phyloP scores from a whole-genome alignment of 2,797 vertebrate species.

The Myotis myotis region DNA sequence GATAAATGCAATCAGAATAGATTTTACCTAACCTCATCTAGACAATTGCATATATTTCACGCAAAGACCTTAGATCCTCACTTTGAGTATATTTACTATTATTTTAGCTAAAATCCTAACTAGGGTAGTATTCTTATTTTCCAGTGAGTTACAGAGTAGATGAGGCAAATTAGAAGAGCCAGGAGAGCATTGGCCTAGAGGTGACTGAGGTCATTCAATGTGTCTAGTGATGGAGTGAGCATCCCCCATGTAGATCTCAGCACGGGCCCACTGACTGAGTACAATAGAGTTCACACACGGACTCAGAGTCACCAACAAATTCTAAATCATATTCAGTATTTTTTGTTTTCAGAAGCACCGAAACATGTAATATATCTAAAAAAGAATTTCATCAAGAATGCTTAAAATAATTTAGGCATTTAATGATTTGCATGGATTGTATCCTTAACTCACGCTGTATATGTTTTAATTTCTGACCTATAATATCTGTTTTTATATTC shows the following conservation, averaged over 20 bases:
- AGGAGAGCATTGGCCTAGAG: not conserved
- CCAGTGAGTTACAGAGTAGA: not conserved
- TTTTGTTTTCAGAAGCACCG: not conserved
- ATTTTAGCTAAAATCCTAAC: not conserved
- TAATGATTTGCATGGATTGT: not conserved
- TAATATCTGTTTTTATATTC: not conserved
- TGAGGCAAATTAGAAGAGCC: not conserved
- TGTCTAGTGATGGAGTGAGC: not conserved
- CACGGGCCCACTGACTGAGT: not conserved
- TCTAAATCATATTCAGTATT: not conserved
- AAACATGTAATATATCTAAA: not conserved
- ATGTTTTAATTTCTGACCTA: not conserved
- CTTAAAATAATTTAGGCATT: constrained; percentile 30
- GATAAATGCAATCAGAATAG: not conserved
- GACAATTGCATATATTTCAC: not conserved
- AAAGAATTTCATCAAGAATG: not conserved
- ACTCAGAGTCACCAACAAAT: not conserved
- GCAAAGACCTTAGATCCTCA: not conserved
- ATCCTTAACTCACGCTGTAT: not conserved
- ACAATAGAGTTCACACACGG: not conserved
- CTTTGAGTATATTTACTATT: not conserved
- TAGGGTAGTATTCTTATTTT: not conserved
- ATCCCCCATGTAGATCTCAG: not conserved
- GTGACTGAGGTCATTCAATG: not conserved
- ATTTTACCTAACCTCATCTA: not conserved